phyloP scores from a whole-genome alignment of 2,797 vertebrate genomes.

The Meriones psammophilus region DNA sequence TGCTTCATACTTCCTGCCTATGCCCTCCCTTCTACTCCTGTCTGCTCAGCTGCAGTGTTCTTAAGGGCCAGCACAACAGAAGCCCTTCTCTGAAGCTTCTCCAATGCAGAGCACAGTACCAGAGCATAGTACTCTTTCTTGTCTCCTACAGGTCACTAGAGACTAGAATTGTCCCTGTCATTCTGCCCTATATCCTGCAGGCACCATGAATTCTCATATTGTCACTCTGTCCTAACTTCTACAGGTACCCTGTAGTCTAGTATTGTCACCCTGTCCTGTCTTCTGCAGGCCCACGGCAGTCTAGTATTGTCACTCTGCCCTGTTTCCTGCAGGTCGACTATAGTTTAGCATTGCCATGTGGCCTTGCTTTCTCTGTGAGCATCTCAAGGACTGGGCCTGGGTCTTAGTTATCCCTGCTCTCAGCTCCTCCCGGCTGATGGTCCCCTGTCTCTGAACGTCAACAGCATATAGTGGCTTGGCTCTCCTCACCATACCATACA shows the following conservation, averaged over 20 bases:
- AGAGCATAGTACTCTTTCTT: background rate
- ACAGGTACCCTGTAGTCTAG: background rate
- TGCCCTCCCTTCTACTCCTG: background rate
- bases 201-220: background rate
- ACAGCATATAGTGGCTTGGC: background rate
- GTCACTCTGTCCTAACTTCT: background rate
- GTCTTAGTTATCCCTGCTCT: background rate
- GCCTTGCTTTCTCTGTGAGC: background rate
- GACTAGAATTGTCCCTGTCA: background rate
- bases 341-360: background rate
- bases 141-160: background rate
- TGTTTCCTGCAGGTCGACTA: background rate
- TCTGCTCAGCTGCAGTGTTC: background rate
- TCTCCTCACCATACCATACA: fast-evolving
- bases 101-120: background rate
- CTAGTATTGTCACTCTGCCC: background rate
- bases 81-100: background rate
- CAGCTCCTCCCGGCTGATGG: fast-evolving
- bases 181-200: background rate
- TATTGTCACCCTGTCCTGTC: background rate
- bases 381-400: background rate
- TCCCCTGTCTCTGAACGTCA: background rate
- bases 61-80: background rate
- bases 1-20: background rate
- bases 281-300: background rate